Percentiles rank a stretch among this genome's conserved stretches.
Conservation (phyloP, 2,797 vertebrate genomes). For the Heliangelus exortis region DNA sequence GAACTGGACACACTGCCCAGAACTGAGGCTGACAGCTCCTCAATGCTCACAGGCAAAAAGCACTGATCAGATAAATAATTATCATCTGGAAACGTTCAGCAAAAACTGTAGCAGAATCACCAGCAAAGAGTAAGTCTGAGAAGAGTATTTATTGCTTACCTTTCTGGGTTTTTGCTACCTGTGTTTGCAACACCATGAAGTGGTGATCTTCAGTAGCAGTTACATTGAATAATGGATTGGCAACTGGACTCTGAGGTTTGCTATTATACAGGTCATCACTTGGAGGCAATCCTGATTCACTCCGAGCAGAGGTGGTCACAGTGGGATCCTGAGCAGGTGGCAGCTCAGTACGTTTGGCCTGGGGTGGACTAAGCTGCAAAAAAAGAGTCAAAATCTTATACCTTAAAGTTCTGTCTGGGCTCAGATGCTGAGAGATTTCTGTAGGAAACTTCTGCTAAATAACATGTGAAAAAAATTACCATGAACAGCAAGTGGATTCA, state of each 20-base stretch:
- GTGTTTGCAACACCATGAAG: neutral
- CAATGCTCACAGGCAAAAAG: too few species aligned
- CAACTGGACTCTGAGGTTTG: neutral
- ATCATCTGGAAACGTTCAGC: too few species aligned
- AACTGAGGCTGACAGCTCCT: too few species aligned
- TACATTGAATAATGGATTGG: neutral
- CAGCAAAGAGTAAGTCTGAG: too few species aligned
- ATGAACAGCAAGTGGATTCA: neutral
- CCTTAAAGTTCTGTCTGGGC: neutral
- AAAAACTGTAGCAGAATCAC: too few species aligned
- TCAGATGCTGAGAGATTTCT: neutral
- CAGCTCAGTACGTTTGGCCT: neutral
- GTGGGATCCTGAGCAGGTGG: neutral
- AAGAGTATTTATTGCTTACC: neutral
- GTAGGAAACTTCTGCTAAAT: neutral
- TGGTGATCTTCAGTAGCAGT: neutral
- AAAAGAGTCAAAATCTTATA: neutral
- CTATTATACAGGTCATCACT: neutral
- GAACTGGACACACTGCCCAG: too few species aligned
- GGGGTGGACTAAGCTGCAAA: slow-evolving; percentile 15
- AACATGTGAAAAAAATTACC: neutral
- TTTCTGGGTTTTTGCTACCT: neutral
- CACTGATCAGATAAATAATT: too few species aligned
- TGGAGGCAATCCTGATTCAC: rapidly evolving
- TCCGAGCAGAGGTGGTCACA: neutral